A percentile compares a stretch with the other conserved stretches of the same genome.
phyloP scores from a whole-genome alignment of 2,888 invertebrate genomes.

The Aethes cnicana region DNA sequence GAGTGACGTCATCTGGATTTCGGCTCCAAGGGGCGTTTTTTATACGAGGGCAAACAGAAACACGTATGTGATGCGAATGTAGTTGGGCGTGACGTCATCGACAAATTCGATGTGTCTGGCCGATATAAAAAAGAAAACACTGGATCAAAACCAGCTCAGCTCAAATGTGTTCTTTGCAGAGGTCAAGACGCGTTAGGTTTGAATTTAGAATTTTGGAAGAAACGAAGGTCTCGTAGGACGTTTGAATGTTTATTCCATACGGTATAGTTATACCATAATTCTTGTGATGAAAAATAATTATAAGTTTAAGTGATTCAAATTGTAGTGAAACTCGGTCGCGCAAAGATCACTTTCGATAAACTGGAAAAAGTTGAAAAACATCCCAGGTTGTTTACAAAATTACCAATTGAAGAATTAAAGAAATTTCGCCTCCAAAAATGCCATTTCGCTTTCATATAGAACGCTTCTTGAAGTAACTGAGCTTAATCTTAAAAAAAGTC shows the following conservation, averaged over 20 bases:
- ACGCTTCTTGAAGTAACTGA: not conserved
- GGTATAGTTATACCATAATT: too few species aligned
- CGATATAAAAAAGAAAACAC: too few species aligned
- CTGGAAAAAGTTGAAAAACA: conserved; percentile 6
- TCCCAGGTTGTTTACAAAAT: not conserved
- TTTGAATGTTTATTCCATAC: too few species aligned
- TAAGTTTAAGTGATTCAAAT: too few species aligned
- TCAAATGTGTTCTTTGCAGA: too few species aligned
- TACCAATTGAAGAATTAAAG: conserved; percentile 1
- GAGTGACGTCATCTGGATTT: conserved; percentile 14
- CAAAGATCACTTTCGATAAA: conserved; percentile 3
- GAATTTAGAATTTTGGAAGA: too few species aligned
- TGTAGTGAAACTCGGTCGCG: not conserved
- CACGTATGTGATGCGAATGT: not conserved
- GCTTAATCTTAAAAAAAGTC: not conserved
- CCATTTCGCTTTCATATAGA: conserved; percentile 19
- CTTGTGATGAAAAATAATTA: too few species aligned
- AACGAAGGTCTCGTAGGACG: too few species aligned
- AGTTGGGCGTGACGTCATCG: not conserved
- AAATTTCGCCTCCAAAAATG: conserved; percentile 3
- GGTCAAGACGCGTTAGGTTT: too few species aligned
- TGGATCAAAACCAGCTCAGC: too few species aligned
- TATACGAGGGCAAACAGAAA: not conserved
- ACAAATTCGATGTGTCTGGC: too few species aligned
- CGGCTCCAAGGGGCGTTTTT: not conserved